Conservation (phyloP, 2,113 vertebrate genomes). For the Grallaria varia region DNA sequence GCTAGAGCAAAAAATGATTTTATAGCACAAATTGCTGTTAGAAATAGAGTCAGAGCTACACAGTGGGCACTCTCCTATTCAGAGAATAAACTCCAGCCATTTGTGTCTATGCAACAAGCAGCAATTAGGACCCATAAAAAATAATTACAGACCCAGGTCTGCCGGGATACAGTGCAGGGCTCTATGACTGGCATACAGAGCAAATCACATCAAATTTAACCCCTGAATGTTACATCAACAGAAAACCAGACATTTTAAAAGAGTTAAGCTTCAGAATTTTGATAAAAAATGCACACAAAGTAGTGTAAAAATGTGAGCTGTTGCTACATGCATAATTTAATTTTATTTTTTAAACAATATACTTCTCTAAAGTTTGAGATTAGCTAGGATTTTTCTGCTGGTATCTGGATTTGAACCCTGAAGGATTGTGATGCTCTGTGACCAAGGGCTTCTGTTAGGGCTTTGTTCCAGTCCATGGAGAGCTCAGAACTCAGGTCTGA, state of each 20-base stretch:
- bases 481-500: neutral
- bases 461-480: neutral
- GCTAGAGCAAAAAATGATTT: slow-evolving; percentile 1
- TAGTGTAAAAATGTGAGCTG: neutral
- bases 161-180: neutral
- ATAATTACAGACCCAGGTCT: slow-evolving; percentile 10
- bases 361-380: neutral
- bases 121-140: slow-evolving; percentile 43
- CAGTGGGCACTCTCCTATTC: neutral
- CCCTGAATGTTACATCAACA: neutral
- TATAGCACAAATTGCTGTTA: neutral
- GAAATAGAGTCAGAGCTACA: neutral
- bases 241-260: neutral
- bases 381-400: neutral
- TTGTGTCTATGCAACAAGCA: slow-evolving; percentile 26
- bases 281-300: neutral
- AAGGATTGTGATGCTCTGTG: neutral
- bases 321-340: neutral
- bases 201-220: neutral
- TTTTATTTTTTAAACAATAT: neutral
- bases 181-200: slow-evolving; percentile 15
- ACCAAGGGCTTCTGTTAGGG: neutral
- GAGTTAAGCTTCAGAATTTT: neutral
- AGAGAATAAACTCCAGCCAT: neutral
- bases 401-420: neutral